These are phyloP conservation scores for Brachionus koreanus DNA, from an alignment of 1,140 invertebrate genomes.

Conservation along the genomic window DNA sequence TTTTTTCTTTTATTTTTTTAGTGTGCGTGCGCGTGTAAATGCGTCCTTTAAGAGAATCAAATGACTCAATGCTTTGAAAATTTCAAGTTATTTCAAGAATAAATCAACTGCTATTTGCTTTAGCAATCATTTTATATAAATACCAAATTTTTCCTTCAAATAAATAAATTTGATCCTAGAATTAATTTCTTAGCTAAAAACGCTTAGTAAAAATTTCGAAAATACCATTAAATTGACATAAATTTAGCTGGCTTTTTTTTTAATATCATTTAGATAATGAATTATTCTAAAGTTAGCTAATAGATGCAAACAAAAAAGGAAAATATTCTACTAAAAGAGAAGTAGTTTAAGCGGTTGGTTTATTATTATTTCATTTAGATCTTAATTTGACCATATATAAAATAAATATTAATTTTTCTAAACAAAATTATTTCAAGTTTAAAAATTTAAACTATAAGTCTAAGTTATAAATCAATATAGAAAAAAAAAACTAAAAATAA, in stretches of 20 bases:
- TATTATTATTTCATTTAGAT: not conserved
- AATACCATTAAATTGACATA: constrained; percentile 24
- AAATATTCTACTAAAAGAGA: not conserved
- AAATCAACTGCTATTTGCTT: constrained; percentile 4
- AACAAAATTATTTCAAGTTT: not conserved
- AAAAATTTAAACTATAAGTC: not conserved
- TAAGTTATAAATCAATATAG: not conserved
- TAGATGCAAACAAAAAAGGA: not conserved
- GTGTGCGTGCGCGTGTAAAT: not conserved
- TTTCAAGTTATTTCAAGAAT: not conserved
- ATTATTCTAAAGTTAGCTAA: not conserved
- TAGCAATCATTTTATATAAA: not conserved
- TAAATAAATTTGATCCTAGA: constrained; percentile 1
- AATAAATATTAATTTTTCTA: too few relatives aligned
- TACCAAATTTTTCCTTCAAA: not conserved
- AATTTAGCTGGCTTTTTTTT: not conserved
- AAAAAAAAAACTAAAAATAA: not conserved
- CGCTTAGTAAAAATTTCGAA: not conserved
- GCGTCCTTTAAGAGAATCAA: not conserved
- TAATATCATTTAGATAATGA: not conserved
- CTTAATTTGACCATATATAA: not conserved
- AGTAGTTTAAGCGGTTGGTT: not conserved
- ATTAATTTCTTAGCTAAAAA: not conserved
- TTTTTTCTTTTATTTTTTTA: not conserved
- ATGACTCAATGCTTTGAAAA: not conserved